A percentile compares a stretch with the other conserved stretches of the same genome.
Evolutionary conservation across 2,113 vertebrate genomes (phyloP).

Genomic region (Podocnemis expansa): DNA sequence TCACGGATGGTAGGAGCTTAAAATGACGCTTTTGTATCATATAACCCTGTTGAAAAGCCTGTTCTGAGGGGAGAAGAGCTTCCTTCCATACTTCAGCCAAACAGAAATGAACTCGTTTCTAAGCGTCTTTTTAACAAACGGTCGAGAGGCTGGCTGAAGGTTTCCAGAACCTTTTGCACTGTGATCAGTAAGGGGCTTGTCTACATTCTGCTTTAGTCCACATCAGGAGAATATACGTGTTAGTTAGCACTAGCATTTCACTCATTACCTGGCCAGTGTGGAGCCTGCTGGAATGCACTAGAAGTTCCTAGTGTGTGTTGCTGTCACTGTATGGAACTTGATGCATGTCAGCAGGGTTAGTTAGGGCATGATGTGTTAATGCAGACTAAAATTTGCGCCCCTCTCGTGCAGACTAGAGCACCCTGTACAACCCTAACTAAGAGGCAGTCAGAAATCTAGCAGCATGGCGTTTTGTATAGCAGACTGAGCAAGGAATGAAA

Average conservation of each 20-base stretch:
- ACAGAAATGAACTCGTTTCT: rapidly evolving
- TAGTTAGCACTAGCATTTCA: background rate
- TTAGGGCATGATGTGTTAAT: no score
- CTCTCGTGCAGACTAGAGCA: no score
- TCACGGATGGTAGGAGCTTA: background rate
- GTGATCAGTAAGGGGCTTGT: background rate
- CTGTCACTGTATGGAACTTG: background rate
- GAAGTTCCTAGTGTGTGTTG: background rate
- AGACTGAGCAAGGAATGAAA: background rate
- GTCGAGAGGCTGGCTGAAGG: background rate
- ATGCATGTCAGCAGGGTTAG: no score
- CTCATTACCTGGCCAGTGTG: background rate
- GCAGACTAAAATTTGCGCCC: no score
- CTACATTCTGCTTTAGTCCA: background rate
- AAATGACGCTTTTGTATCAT: background rate
- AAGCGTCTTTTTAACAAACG: background rate
- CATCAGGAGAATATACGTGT: background rate
- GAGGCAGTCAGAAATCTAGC: background rate
- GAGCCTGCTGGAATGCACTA: background rate
- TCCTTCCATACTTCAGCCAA: rapidly evolving
- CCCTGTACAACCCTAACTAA: background rate
- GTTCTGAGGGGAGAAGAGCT: background rate
- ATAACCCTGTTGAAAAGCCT: background rate
- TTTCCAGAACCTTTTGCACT: background rate
- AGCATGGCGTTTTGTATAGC: background rate